These are phyloP conservation scores for Anseranas semipalmata DNA, from an alignment of 2,113 vertebrate species.

Conservation along the genomic window DNA sequence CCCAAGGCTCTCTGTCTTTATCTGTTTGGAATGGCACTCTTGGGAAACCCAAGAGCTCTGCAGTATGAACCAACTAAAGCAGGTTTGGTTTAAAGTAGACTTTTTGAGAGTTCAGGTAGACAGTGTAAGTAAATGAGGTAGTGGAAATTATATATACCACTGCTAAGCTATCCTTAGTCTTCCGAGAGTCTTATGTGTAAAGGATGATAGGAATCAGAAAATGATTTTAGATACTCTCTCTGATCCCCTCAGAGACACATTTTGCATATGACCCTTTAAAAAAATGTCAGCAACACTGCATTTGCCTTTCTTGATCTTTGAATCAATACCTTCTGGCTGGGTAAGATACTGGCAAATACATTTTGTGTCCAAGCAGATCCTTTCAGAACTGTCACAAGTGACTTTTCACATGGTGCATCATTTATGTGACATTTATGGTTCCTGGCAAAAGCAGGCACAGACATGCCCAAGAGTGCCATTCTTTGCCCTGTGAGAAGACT, in stretches of 20 bases:
- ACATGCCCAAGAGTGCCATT: not conserved
- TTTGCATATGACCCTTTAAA: not conserved
- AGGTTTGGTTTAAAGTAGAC: not conserved
- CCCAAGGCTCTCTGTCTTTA: not conserved
- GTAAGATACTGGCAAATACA: not conserved
- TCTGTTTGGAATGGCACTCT: not conserved
- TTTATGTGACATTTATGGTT: not conserved
- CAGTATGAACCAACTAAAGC: not conserved
- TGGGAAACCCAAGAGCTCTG: not conserved
- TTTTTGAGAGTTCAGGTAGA: not conserved
- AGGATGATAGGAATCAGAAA: not conserved
- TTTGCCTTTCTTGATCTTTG: slow-evolving; percentile 14
- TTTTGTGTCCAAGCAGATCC: not conserved
- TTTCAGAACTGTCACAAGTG: slow-evolving; percentile 5
- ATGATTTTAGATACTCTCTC: not conserved
- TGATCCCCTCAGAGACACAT: not conserved
- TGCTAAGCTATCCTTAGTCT: not conserved
- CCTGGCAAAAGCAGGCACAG: not conserved
- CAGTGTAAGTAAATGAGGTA: not conserved
- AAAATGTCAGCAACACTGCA: not conserved
- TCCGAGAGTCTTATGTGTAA: not conserved
- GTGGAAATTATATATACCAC: not conserved
- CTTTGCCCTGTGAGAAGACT: not conserved
- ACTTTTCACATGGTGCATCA: not conserved
- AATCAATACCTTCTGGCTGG: slow-evolving; percentile 11